Base-by-base conservation (phyloP, 2,113 vertebrate genomes). In the Sakesphorus luctuosus region DNA sequence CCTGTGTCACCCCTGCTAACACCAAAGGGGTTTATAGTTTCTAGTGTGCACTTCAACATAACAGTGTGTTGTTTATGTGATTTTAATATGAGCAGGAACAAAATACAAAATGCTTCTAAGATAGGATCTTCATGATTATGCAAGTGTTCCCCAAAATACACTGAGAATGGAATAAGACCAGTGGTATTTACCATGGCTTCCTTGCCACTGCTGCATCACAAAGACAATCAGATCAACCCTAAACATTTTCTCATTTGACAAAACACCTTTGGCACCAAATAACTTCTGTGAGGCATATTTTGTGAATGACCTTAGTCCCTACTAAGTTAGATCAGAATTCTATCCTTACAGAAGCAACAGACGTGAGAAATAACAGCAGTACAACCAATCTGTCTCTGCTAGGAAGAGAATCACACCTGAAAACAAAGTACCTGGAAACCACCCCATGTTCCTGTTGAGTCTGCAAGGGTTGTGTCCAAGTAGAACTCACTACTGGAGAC, bases 41-140 rank as follows among this genome's bases (percentile, higher is more conserved):
- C 76, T 65, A 62, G 31, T 26, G 23, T 38, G 31, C 49, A 21
- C 43, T 90, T 66, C 67, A 66, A 16, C 29, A 5, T 21, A 76
- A 36, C 58, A 67, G 16, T 29, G 28, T 7, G 23, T 6, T 93
- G 68, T 52, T 81, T 65, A 46, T 10, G 1, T 49, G 6, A 88
- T 58, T 75, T 87, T 78, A 84, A 92, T 69, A 78, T 8, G 35
- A 87, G 78, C 38, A 92, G 58, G 80, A 94, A 80, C 43, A 89
- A 35, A 50, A 68, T 29, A 87, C 44, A 94, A 94, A 94, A 94
- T 18, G 9, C 43, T 94, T 91, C 69, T 44, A 40, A 92, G 74
- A 78, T 26, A 80, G 68, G 26, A 94, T 90, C 69, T 94, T 36
- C 8, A 46, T 43, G 90, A 93, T 93, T 53, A 90, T n/a, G 67